phyloP scores from a whole-genome alignment of 1,140 invertebrate species.

The Bombus confusus region DNA sequence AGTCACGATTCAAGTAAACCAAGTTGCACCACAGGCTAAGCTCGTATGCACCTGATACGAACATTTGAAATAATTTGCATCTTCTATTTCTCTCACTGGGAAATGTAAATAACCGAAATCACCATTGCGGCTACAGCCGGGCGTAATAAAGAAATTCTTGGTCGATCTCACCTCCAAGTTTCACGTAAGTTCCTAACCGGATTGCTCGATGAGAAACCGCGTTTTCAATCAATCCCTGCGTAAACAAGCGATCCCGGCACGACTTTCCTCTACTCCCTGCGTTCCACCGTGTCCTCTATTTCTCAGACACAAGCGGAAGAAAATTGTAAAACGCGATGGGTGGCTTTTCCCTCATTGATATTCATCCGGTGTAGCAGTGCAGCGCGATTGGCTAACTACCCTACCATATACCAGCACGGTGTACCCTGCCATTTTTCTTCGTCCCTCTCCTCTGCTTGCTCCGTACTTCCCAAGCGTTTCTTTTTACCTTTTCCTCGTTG shows the following conservation, averaged over 20 bases:
- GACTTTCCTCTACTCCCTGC: neutral
- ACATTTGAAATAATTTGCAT: neutral
- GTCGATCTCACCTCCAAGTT: conserved; percentile 9
- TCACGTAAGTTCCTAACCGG: conserved; percentile 42
- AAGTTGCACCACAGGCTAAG: too few relatives aligned
- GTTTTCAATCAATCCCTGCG: conserved; percentile 70
- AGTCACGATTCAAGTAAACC: neutral
- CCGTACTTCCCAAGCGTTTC: conserved; percentile 20
- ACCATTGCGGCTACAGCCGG: neutral
- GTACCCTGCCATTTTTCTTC: conserved; percentile 63
- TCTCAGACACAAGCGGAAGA: conserved; percentile 52
- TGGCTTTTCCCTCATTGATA: conserved; percentile 79
- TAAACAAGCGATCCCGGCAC: conserved; percentile 72
- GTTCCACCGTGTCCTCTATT: conserved; percentile 13
- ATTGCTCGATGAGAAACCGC: conserved; percentile 55
- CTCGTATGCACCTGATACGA: neutral
- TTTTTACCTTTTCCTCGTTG: conserved; percentile 32
- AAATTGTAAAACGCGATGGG: conserved; percentile 77
- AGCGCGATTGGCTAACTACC: conserved; percentile 81
- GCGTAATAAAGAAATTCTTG: conserved; percentile 32
- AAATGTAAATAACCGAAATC: neutral
- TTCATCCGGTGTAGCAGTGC: conserved; percentile 77
- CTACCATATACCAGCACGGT: conserved; percentile 68
- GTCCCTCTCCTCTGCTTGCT: conserved; percentile 22
- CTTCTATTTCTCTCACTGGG: accelerated